phyloP scores from a whole-genome alignment of 2,797 vertebrate genomes.

The Tolypeutes matacus region DNA sequence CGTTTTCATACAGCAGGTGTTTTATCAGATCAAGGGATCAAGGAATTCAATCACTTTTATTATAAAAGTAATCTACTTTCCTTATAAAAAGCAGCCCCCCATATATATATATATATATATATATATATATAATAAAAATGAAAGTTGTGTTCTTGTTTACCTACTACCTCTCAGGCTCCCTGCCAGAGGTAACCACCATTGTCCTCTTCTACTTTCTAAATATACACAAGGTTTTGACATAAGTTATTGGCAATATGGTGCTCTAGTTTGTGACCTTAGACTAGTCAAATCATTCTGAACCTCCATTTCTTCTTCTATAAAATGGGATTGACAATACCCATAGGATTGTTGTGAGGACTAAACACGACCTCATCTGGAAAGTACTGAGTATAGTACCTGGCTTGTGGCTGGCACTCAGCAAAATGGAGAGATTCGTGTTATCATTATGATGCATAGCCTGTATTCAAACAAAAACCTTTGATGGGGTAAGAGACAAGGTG shows the following conservation, averaged over 20 bases:
- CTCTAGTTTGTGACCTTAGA: not conserved
- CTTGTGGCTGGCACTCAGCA: not conserved
- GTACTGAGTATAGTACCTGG: not conserved
- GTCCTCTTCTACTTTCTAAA: not conserved
- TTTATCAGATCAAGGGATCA: conserved; percentile 30
- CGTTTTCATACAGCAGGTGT: not conserved
- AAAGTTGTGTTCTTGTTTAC: not conserved
- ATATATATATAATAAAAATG: not conserved
- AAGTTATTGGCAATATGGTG: not conserved
- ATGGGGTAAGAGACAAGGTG: not conserved
- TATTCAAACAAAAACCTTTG: not conserved
- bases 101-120: not conserved
- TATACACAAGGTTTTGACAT: not conserved
- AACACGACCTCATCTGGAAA: not conserved
- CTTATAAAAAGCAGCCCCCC: not conserved
- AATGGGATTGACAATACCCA: not conserved
- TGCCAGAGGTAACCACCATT: not conserved
- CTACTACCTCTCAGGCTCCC: not conserved
- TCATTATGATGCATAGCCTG: not conserved
- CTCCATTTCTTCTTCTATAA: not conserved
- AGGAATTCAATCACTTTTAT: conserved; percentile 48
- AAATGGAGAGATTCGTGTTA: not conserved
- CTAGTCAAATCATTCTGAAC: not conserved
- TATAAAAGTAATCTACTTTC: conserved; percentile 20
- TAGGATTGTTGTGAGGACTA: not conserved